Evolutionary conservation across 1,140 invertebrate species (phyloP), one percentile per base, ranked within the genome.

Genomic region (Pogonomyrmex californicus): DNA sequence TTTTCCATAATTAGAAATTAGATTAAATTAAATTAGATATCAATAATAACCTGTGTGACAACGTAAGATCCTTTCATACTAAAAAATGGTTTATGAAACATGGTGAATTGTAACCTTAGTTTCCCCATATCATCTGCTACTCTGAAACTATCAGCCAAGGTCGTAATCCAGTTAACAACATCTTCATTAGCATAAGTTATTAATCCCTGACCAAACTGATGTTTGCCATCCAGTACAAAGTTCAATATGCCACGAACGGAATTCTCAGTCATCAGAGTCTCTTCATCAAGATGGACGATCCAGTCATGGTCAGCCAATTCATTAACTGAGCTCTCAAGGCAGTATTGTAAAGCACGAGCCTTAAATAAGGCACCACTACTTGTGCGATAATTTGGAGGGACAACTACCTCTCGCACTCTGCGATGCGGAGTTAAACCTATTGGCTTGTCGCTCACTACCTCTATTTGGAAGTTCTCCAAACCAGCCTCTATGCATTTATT

Each of bases 91-190:
- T 98, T 98, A 93, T 99, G 98, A 92, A 99, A 99, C 93, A 98
- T 96, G 76, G 97, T 97, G 91, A 99, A 99, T 94, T 99, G 98
- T 87, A 99, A 97, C 92, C 99, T 96, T 17, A 99, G 95, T 94
- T 99, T 99, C 87, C 99, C 99, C 98, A 99, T 99, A 92, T 99
- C 99, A 95, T 99, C 99, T 41, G 98, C 98, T 0, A 99, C 99
- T 90, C 99, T 96, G 94, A 99, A 99, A 91, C 98, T 98, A 94
- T 99, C 99, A 5, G 98, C 99, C 63, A 99, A 95, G 0, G 99
- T 99, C 2, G 99, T 99, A 44, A 99, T 95, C 99, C 99, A 99
- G 94, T 99, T 99, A 41, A 99, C 98, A 85, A 99, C 97, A 95
- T 98, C 97, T 94, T 99, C 99, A 95, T 99, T 99, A 1, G 99